A percentile compares a stretch with the other conserved stretches of the same genome.
phyloP scores from a whole-genome alignment of 2,888 invertebrate species.

The Selenia dentaria region DNA sequence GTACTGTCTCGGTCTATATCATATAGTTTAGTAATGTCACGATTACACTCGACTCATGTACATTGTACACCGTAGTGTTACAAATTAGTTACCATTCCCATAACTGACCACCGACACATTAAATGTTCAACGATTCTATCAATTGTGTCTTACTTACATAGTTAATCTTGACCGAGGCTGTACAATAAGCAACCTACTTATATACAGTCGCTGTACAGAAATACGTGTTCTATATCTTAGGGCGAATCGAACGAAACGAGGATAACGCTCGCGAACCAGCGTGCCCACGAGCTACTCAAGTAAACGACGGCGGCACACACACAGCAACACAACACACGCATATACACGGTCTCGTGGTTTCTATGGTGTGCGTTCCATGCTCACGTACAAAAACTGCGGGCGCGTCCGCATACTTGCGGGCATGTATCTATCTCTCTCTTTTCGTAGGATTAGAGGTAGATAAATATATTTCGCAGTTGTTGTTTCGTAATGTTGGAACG shows the following conservation, averaged over 20 bases:
- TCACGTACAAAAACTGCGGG: conserved; percentile 22
- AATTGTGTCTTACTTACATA: not conserved
- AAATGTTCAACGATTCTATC: not conserved
- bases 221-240: conserved; percentile 72
- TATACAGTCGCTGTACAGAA: conserved; percentile 62
- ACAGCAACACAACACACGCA: conserved; percentile 49
- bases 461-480: not conserved
- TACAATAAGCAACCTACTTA: conserved; percentile 9
- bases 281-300: conserved; percentile 98
- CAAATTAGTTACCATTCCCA: conserved; percentile 3
- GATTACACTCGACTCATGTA: conserved; percentile 18
- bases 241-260: conserved; percentile 97
- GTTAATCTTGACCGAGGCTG: conserved; percentile 14
- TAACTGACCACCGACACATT: not conserved
- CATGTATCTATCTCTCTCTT: conserved; percentile 1
- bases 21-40: not conserved
- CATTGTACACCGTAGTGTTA: conserved; percentile 2
- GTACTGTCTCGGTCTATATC: conserved; percentile 19
- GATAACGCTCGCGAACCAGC: conserved; percentile 98
- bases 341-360: conserved; percentile 74
- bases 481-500: conserved; percentile 39
- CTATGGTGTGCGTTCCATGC: conserved; percentile 21
- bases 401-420: conserved; percentile 28
- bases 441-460: not conserved
- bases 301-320: conserved; percentile 82